Evolutionary conservation across 2,888 invertebrate genomes (phyloP), one percentile per base, ranked within the genome.

Genomic region (Matsumyia berberina): DNA sequence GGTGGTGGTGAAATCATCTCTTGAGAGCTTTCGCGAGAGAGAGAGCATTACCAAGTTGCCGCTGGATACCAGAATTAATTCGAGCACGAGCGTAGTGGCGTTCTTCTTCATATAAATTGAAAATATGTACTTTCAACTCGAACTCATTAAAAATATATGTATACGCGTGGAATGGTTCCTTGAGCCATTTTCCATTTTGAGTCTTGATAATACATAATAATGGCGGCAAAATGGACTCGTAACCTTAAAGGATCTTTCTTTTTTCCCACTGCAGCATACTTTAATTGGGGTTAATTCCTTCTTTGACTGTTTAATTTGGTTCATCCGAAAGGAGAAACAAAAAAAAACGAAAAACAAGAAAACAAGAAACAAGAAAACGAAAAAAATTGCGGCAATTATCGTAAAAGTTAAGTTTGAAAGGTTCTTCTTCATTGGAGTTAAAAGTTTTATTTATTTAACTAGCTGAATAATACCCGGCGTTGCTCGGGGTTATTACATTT

Each of bases 81-180:
- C 62, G 19, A 19, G 35, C 46, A 64, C 35, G 33, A 37, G 29
- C 31, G 9, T 15, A 39, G 24, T 5, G 31, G 15, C n/a, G 35
- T 44, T 24, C 55, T 17, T 37, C 24, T 7, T 58, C 24, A 57
- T 33, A 31, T 33, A 35, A 67, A 64, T 72, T 46, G 66, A 39
- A 66, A 72, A 67, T 55, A n/a, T n/a, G n/a, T n/a, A 72, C 77
- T 72, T 82, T 77, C 55, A 60, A 77, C 77, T 82, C 12, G 31
- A 49, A 55, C 66, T 77, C 82, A 72, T 82, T 82, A 82, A 66
- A 46, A 60, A 66, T 60, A 58, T 44, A 76, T 57, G 31, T 31
- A 49, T 44, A 24, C 24, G 24, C 24, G 24, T 24, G 1, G 15
- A 70, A 64, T 24, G 15, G n/a, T 42, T 39, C 24, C 46, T 42